Evolutionary conservation across 1,140 invertebrate genomes (phyloP), one percentile per base, ranked within the genome.

Genomic region (Leptonema lineaticorne): DNA sequence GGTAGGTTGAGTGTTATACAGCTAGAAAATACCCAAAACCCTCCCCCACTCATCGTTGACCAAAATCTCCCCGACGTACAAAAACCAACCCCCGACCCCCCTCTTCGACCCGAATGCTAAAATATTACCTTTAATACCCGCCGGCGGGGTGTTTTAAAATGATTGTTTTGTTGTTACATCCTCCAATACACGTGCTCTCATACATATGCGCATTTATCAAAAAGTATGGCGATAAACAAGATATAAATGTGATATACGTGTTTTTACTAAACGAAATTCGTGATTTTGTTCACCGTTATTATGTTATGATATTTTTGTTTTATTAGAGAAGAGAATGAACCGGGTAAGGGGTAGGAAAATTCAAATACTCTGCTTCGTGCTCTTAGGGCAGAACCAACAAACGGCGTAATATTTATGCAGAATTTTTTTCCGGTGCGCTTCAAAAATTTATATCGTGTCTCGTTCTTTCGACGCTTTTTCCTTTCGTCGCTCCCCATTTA

Each of bases 111-210:
- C 50, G 50, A 66, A 66, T 57, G 63, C 53, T 66, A 66, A 66
- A 66, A 66, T 66, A 66, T 66, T 66, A 66, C 63, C 63, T 66
- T 66, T 66, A 66, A 66, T 66, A 66, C 63, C 50, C 63, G 63
- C 28, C 57, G 63, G 50, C 50, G 30, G 63, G 27, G 63, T 66
- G 62, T 66, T 66, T 66, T 66, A 56, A 66, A 66, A 57, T 53
- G 63, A 66, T 66, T 66, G 63, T 66, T 66, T 66, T 57, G 48
- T 63, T 45, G 29, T 57, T 57, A 46, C 48, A 63, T 63, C 62
- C 48, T 46, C 48, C 62, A 41, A 63, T 63, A 63, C 48, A 33
- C 63, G 50, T 37, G 62, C 37, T 37, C 59, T 53, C 48, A 53
- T 53, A 53, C 48, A 59, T 59, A 59, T 28, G 27, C 28, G 14